These are phyloP conservation scores for Cylindroiulus punctatus DNA, from an alignment of 2,888 invertebrate species.

Conservation along the genomic window DNA sequence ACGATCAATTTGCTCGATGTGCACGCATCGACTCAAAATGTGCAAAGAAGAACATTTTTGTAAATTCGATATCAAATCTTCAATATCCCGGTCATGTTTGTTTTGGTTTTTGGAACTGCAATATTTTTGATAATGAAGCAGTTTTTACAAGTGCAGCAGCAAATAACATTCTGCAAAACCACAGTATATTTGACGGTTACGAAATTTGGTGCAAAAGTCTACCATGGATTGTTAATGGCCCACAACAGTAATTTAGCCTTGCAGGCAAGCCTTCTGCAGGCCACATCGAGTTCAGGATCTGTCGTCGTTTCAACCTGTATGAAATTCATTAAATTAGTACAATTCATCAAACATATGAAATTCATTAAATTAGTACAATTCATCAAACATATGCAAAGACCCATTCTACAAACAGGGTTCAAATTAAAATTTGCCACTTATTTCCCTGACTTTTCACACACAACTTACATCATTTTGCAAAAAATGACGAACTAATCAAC, in stretches of 20 bases:
- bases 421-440: too few relatives aligned
- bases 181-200: too few relatives aligned
- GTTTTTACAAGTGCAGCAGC: too few relatives aligned
- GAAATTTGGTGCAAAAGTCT: neutral
- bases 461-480: too few relatives aligned
- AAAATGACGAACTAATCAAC: too few relatives aligned
- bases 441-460: too few relatives aligned
- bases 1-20: constrained; percentile 17
- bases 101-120: constrained; percentile 8
- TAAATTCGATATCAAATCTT: constrained; percentile 22
- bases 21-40: constrained; percentile 15
- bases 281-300: constrained; percentile 37
- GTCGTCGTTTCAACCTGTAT: neutral
- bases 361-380: too few relatives aligned
- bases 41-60: constrained; percentile 31
- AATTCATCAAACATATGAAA: neutral
- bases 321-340: neutral
- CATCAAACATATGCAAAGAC: too few relatives aligned
- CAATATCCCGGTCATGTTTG: constrained; percentile 6
- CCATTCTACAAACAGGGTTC: too few relatives aligned
- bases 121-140: neutral
- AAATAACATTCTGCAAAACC: too few relatives aligned
- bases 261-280: constrained; percentile 39
- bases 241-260: constrained; percentile 53
- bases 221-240: constrained; percentile 32